Conservation (phyloP, 2,797 vertebrate species). For the Neostethus bicornis region DNA sequence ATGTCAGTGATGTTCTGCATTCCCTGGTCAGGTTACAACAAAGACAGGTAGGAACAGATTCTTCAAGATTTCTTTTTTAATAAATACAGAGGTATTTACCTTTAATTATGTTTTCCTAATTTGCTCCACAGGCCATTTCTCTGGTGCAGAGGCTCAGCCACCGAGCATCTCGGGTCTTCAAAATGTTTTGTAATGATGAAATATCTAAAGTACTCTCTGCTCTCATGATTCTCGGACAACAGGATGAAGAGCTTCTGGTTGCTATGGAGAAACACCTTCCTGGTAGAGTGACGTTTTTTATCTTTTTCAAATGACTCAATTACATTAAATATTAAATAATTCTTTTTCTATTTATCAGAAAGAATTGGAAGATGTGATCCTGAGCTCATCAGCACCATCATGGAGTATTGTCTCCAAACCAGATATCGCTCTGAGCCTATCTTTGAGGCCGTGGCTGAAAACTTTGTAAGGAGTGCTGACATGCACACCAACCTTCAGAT, state of each 20-base stretch:
- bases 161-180: constrained; percentile 42
- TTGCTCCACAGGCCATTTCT: constrained; percentile 27
- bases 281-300: constrained; percentile 12
- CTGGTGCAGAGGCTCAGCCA: constrained; percentile 44
- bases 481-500: constrained; percentile 46
- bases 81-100: no score
- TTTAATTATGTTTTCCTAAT: no score
- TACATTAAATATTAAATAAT: no score
- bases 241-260: constrained; percentile 23
- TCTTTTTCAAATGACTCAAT: neutral
- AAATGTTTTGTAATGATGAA: constrained; percentile 34
- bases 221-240: constrained; percentile 36
- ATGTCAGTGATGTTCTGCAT: constrained; percentile 43
- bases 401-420: constrained; percentile 56
- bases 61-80: no score
- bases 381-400: constrained; percentile 40
- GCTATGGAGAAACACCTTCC: constrained; percentile 47
- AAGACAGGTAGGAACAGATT: constrained; percentile 17
- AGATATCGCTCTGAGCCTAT: constrained; percentile 42
- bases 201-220: constrained; percentile 36
- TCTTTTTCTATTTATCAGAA: constrained; percentile 15
- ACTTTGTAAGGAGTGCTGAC: constrained; percentile 43
- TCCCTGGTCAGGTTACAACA: constrained; percentile 27
- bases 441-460: constrained; percentile 50
- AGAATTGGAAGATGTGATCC: constrained; percentile 42